Conservation (phyloP, 2,797 vertebrate species). For the Muraenolepis orangiensis region DNA sequence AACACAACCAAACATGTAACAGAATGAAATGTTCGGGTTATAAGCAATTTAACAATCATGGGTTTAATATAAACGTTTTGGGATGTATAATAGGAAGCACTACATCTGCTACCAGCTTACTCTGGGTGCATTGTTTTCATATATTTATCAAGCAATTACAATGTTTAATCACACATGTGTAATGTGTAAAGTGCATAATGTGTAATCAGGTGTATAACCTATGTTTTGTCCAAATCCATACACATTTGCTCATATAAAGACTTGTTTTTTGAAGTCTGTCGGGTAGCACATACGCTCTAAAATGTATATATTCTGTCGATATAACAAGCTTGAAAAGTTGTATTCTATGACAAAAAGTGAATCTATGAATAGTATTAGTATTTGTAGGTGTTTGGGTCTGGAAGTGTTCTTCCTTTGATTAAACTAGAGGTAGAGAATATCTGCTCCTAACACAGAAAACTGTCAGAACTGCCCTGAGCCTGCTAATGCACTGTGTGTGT, state of each 20-base stretch:
- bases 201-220: conserved; percentile 9
- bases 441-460: conserved; percentile 46
- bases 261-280: neutral
- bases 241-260: neutral
- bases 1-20: conserved; percentile 27
- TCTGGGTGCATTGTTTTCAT: conserved; percentile 12
- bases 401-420: conserved; percentile 36
- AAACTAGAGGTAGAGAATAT: conserved; percentile 55
- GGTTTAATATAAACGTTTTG: conserved; percentile 22
- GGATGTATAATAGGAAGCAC: conserved; percentile 14
- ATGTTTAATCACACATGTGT: no score
- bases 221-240: no score
- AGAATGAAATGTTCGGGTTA: conserved; percentile 36
- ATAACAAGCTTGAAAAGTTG: neutral
- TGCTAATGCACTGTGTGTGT: conserved; percentile 46
- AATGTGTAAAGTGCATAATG: no score
- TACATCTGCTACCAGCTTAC: conserved; percentile 12
- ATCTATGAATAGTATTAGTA: neutral
- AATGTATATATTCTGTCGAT: neutral
- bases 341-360: neutral
- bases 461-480: conserved; percentile 50
- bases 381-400: conserved; percentile 38
- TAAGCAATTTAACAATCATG: conserved; percentile 17
- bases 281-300: neutral
- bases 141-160: neutral